phyloP scores from a whole-genome alignment of 2,888 invertebrate genomes.

The Aspidapion aeneum region DNA sequence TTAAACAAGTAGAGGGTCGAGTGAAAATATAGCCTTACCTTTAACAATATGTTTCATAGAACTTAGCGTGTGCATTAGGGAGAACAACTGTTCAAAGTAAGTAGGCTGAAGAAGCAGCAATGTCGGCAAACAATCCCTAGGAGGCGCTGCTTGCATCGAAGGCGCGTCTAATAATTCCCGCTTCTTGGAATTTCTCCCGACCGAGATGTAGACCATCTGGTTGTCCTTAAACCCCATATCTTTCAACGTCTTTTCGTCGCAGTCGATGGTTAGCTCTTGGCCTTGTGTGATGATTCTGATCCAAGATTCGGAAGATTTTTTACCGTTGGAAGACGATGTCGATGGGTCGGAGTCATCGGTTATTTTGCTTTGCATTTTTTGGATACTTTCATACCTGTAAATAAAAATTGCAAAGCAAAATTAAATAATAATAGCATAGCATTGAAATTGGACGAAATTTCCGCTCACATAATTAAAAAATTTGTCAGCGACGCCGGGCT shows the following conservation, averaged over 20 bases:
- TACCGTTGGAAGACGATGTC: constrained; percentile 28
- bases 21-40: constrained; percentile 52
- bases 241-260: constrained; percentile 85
- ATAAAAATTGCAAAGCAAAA: too few relatives aligned
- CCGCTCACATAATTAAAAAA: too few relatives aligned
- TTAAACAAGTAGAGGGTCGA: too few relatives aligned
- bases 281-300: constrained; percentile 91
- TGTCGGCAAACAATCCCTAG: constrained; percentile 82
- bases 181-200: constrained; percentile 61
- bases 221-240: constrained; percentile 94
- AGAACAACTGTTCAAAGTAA: constrained; percentile 89
- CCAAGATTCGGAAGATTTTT: constrained; percentile 55
- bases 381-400: constrained; percentile 21
- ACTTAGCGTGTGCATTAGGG: constrained; percentile 85
- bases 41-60: constrained; percentile 78
- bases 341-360: constrained; percentile 14
- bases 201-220: constrained; percentile 88
- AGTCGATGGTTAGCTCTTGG: constrained; percentile 88
- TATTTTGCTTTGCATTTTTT: constrained; percentile 16
- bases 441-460: too few relatives aligned
- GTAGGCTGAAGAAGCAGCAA: constrained; percentile 77
- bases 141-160: constrained; percentile 82
- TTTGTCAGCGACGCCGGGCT: too few relatives aligned
- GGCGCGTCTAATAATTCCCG: constrained; percentile 77
- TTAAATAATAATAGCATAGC: background rate